A percentile compares a stretch with the other conserved stretches of the same genome.
Evolutionary conservation across 2,888 invertebrate genomes (phyloP).

Genomic region (Leuctra nigra): DNA sequence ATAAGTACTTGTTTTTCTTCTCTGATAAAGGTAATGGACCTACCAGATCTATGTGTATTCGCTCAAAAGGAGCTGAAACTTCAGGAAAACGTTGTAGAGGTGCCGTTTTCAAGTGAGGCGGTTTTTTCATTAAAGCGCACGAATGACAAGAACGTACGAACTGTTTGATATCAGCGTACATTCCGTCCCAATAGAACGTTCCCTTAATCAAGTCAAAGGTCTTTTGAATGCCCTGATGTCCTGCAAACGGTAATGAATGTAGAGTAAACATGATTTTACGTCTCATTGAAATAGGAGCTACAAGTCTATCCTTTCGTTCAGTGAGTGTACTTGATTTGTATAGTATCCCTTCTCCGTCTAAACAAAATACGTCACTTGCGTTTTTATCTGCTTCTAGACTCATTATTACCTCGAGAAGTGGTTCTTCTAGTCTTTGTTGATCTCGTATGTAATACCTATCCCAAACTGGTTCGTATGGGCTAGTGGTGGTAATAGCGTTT

Average conservation of each 20-base stretch:
- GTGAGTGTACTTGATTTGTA: neutral
- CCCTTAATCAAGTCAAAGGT: neutral
- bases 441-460: neutral
- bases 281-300: neutral
- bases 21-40: neutral
- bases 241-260: neutral
- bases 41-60: neutral
- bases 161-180: neutral
- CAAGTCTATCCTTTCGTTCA: neutral
- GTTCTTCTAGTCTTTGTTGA: neutral
- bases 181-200: slow-evolving; percentile 11
- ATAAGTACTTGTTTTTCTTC: neutral
- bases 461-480: slow-evolving; percentile 10
- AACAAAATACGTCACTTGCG: neutral
- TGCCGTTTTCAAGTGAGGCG: neutral
- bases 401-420: neutral
- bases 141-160: neutral
- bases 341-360: neutral
- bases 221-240: slow-evolving; percentile 6
- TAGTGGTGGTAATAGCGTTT: neutral
- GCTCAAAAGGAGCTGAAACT: neutral
- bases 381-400: neutral
- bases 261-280: neutral
- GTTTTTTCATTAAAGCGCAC: neutral
- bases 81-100: slow-evolving; percentile 4